Conservation (phyloP, 2,797 vertebrate genomes). For the Rhabdophis nuchalis region DNA sequence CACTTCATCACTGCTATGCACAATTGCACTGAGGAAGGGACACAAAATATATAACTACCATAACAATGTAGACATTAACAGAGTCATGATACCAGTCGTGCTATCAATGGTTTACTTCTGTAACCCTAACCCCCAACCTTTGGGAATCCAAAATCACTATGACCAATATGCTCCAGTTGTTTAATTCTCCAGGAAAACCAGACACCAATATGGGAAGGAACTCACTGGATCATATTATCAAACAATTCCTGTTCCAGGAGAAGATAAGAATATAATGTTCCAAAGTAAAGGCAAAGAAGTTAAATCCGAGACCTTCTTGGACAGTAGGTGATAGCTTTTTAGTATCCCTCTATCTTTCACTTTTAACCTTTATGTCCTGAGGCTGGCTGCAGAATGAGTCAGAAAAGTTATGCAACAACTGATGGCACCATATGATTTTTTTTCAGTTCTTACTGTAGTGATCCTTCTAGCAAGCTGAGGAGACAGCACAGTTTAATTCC, state of each 20-base stretch:
- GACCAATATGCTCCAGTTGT: background rate
- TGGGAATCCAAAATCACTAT: background rate
- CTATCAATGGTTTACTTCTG: background rate
- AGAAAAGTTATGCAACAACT: background rate
- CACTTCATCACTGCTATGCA: background rate
- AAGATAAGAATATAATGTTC: background rate
- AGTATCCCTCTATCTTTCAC: background rate
- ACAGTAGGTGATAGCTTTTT: background rate
- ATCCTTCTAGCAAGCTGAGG: background rate
- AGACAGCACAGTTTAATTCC: background rate
- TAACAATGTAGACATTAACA: background rate
- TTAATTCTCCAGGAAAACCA: background rate
- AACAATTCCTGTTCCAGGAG: background rate
- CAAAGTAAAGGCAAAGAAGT: no score
- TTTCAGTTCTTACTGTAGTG: background rate
- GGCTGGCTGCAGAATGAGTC: background rate
- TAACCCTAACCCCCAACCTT: background rate
- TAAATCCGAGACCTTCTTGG: background rate
- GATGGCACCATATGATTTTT: background rate
- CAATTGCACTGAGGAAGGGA: background rate
- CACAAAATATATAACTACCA: conserved; percentile 5
- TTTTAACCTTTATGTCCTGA: background rate
- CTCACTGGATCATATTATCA: background rate
- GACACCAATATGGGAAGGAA: background rate
- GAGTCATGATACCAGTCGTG: background rate